Evolutionary conservation across 2,113 vertebrate genomes (phyloP), one percentile per base, ranked within the genome.

Genomic region (Polyodon spathula): DNA sequence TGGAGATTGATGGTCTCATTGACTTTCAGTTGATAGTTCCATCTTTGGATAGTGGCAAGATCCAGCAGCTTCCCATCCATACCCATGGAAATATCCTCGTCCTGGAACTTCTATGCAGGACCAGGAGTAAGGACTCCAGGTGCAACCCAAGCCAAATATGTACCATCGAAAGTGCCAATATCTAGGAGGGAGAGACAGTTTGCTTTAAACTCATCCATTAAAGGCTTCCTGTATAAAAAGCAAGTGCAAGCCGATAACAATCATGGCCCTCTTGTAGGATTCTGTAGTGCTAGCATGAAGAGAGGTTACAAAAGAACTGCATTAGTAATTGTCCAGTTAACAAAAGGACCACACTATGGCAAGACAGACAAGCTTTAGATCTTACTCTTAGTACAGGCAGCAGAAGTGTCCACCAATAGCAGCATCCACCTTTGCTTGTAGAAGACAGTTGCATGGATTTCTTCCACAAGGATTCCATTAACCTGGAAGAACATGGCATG

Each of bases 81-180:
- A 8, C 66, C 71, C 0, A 78, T 4, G 50, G 58, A 67, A 8
- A 75, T 1, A 1, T 63, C 69, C 41, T 58, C n/a, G 52, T 63
- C 62, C 53, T 40, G 41, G 40, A 77, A 69, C 16, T 16, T 51
- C 6, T 62, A n/a, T 46, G 70, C 0, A 48, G 64, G 38, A 72
- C 71, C 4, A 37, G 70, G 64, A 8, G 66, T 55, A 15, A 61
- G 50, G 11, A 58, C 5, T 6, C 56, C 59, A 10, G 73, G 74
- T 37, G 59, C 44, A 0, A 62, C 40, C 77, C 74, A 79, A 40
- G 74, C 37, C 58, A 79, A 62, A 50, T 71, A 46, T 6, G 62
- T 39, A 12, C 68, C 72, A 2, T 77, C 64, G 6, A 67, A 56
- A 40, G 59, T 17, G 6, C 69, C 67, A 42, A 67, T 40, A 38